phyloP scores from a whole-genome alignment of 2,888 invertebrate species.

The Acanthosepion pharaonis region DNA sequence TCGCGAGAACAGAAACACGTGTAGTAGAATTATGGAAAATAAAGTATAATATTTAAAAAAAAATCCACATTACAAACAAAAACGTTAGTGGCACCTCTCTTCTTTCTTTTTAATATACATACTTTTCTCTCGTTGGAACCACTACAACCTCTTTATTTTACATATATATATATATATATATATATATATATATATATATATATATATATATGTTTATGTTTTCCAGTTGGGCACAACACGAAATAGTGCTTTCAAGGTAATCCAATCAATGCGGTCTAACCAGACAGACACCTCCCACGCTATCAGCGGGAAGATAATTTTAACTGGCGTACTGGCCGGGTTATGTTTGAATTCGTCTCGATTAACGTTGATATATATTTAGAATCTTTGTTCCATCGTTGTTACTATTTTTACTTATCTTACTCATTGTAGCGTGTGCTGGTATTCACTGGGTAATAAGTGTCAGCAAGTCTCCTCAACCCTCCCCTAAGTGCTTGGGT shows the following conservation, averaged over 20 bases:
- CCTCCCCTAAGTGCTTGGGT: not conserved
- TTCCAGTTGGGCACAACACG: not conserved
- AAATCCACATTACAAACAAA: no score
- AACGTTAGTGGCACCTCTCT: no score
- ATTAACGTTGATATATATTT: not conserved
- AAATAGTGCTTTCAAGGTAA: not conserved
- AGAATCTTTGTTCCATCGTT: not conserved
- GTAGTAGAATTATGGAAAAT: no score
- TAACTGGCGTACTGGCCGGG: not conserved
- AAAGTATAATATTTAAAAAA: no score
- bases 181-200: no score
- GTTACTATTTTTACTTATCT: not conserved
- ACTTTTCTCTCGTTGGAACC: no score
- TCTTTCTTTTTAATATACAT: no score
- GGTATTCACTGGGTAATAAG: no score
- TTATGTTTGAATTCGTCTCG: not conserved
- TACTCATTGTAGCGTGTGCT: no score
- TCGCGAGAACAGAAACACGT: no score
- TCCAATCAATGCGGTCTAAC: not conserved
- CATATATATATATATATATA: no score
- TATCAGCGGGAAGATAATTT: not conserved
- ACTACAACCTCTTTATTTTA: no score
- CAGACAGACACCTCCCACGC: not conserved
- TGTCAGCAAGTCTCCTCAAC: not conserved
- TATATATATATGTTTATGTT: not conserved